Percentiles rank a stretch among this genome's conserved stretches.
phyloP scores from a whole-genome alignment of 2,797 vertebrate species.

The Okamejei kenojei region DNA sequence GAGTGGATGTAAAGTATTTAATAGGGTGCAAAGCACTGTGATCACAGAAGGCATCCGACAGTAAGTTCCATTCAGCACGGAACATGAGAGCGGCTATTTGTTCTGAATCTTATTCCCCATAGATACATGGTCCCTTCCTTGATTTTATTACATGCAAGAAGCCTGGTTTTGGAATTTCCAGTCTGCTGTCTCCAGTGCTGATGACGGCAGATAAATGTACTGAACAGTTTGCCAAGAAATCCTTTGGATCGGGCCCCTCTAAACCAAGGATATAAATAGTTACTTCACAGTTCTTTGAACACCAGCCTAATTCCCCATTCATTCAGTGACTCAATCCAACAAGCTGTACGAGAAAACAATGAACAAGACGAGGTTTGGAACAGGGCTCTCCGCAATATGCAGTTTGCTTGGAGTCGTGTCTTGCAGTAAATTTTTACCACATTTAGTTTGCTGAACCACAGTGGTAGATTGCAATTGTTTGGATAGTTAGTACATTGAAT shows the following conservation, averaged over 20 bases:
- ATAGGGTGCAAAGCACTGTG: neutral
- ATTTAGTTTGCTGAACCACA: neutral
- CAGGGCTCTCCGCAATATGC: neutral
- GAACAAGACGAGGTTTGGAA: conserved; percentile 10
- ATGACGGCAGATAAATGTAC: conserved; percentile 10
- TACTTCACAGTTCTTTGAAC: conserved; percentile 20
- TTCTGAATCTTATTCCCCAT: neutral
- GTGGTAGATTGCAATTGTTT: neutral
- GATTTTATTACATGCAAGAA: conserved; percentile 1
- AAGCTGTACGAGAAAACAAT: neutral
- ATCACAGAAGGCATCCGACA: neutral
- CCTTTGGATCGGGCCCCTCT: neutral
- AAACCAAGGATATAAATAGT: conserved; percentile 20
- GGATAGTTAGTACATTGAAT: too few relatives aligned
- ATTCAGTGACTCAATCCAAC: conserved; percentile 27
- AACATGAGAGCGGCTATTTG: neutral
- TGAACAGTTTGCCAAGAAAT: neutral
- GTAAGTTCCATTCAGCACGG: neutral
- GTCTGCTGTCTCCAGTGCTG: neutral
- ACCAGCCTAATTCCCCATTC: neutral
- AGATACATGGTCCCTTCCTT: neutral
- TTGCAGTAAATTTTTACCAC: neutral
- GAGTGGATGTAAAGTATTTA: too few relatives aligned
- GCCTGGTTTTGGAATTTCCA: neutral
- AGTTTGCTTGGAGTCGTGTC: neutral